phyloP scores from a whole-genome alignment of 2,888 invertebrate species.

The Alsophila aescularia region DNA sequence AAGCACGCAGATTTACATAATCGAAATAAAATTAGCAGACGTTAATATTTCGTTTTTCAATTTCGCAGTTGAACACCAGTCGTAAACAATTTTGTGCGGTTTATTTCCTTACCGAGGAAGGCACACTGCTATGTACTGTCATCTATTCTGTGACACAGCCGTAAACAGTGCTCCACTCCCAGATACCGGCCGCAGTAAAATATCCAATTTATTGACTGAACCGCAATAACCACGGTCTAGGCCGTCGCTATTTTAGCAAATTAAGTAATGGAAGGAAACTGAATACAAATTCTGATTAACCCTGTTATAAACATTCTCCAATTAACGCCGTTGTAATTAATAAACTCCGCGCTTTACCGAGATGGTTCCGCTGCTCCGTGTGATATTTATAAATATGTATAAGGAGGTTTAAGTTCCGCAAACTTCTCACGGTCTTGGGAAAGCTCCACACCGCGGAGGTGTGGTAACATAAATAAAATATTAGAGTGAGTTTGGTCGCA shows the following conservation, averaged over 20 bases:
- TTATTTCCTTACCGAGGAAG: slow-evolving; percentile 53
- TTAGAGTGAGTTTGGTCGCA: slow-evolving; percentile 27
- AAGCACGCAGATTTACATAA: slow-evolving; percentile 6
- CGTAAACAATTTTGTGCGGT: slow-evolving; percentile 58
- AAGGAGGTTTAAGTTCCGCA: slow-evolving; percentile 32
- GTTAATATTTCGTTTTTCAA: slow-evolving; percentile 36
- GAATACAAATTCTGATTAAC: slow-evolving; percentile 26
- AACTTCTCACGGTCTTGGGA: slow-evolving; percentile 29
- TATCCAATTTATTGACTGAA: slow-evolving; percentile 59
- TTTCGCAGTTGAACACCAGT: slow-evolving; percentile 47
- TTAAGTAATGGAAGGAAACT: slow-evolving; percentile 16
- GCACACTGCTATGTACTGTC: slow-evolving; percentile 56
- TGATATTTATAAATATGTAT: slow-evolving; percentile 40
- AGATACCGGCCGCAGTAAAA: slow-evolving; percentile 56
- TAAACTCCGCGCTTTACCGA: slow-evolving; percentile 34
- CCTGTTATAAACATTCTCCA: slow-evolving; percentile 24
- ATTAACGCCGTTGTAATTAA: slow-evolving; percentile 41
- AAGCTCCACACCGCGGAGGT: slow-evolving; percentile 30
- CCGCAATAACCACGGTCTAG: slow-evolving; percentile 43
- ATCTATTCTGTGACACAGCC: slow-evolving; percentile 51
- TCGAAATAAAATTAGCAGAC: slow-evolving; percentile 23
- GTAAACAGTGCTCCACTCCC: slow-evolving; percentile 54
- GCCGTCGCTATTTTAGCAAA: slow-evolving; percentile 34
- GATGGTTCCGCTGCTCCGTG: slow-evolving; percentile 27
- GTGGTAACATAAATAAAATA: slow-evolving; percentile 38